Base-by-base conservation (phyloP, 2,888 invertebrate species). In the Calephelis perditalis region DNA sequence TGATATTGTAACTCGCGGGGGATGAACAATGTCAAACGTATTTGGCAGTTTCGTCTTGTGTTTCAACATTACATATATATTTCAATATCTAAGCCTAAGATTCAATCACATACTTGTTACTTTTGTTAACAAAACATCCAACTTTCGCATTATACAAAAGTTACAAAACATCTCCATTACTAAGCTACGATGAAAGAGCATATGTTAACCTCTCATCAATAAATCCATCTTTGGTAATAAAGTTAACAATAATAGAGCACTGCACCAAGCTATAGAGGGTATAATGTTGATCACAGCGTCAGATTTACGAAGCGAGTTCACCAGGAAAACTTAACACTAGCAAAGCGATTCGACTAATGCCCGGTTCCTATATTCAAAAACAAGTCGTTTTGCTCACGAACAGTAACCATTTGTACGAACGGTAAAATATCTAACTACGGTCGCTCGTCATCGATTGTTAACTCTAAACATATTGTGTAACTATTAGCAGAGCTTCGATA, bases 161-260 rank as follows among this genome's bases (percentile, higher is more conserved):
- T 84, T 87, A 87, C 82, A 86, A 87, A 87, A 86, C 79, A 80
- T 84, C 81, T 82, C 75, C 78, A 81, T 80, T 77, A 83, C 81
- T 82, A 85, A 81, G 82, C 84, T 85, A 86, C 78, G 76, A 78
- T 79, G 78, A 81, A 77, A 77, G 81, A 81, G 81, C 82, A 76
- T 71, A 73, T 69, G 73, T 52, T 52, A 77, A 77, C 77, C 76
- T 78, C 73, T 52, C 75, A 75, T 74, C 78, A 80, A 79, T 75
- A 81, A 79, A 80, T 81, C 81, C 84, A 82, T 88, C 88, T 88
- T 89, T 89, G 88, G 89, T 88, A 86, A 86, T 82, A 82, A 84
- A 81, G 80, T 84, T 80, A 84, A 83, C 82, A 84, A 84, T 79
- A 79, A 81, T 79, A 74, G 82, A 77, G 80, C 76, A 74, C 76